Conservation (phyloP, 2,113 vertebrate species). For the Tamias sibiricus region DNA sequence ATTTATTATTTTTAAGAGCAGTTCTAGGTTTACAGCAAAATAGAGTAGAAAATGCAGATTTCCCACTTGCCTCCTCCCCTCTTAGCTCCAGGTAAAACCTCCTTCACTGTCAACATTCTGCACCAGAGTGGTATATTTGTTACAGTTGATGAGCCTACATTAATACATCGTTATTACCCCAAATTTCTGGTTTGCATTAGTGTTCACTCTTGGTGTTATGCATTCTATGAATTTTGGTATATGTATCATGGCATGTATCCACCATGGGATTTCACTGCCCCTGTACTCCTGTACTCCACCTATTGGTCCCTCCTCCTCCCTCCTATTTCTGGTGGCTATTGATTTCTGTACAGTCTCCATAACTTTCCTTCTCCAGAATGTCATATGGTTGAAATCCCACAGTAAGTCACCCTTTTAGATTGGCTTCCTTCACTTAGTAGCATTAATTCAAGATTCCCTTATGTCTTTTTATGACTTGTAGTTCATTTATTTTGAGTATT, state of each 20-base stretch:
- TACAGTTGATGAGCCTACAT: background rate
- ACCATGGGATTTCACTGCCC: too few relatives aligned
- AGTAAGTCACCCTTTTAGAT: too few relatives aligned
- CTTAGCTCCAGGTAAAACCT: background rate
- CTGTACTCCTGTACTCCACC: too few relatives aligned
- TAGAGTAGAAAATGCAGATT: background rate
- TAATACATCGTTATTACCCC: background rate
- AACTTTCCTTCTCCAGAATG: background rate
- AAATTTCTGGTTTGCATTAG: background rate
- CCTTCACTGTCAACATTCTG: background rate
- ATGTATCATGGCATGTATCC: too few relatives aligned
- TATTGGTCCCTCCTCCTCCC: too few relatives aligned
- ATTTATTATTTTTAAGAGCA: background rate
- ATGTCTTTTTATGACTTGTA: background rate
- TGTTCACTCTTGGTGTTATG: background rate
- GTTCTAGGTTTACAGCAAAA: background rate
- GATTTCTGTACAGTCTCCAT: background rate
- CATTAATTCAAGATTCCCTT: background rate
- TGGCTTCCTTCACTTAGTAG: background rate
- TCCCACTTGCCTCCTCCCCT: background rate
- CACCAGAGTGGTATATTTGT: background rate
- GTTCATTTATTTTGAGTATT: background rate
- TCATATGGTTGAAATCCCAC: background rate
- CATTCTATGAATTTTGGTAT: background rate
- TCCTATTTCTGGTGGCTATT: background rate